These are phyloP conservation scores for Zoanthus sociatus DNA, from an alignment of 92 coral and sea anemone genomes.

Conservation along the genomic window DNA sequence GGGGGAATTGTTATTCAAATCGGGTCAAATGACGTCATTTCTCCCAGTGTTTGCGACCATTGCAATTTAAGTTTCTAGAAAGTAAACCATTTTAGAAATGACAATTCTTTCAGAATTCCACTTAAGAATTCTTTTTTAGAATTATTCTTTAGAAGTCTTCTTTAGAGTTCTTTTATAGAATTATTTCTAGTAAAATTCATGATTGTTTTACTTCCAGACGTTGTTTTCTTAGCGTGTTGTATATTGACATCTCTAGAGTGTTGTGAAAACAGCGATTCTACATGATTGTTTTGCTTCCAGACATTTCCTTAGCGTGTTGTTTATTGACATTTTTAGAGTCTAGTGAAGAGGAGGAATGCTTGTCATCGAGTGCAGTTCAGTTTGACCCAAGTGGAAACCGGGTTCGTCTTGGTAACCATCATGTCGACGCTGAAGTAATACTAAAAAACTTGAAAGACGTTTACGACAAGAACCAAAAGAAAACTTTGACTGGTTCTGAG, in stretches of 20 bases:
- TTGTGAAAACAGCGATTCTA: not conserved
- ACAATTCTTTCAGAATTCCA: no score
- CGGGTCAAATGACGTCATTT: no score
- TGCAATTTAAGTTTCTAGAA: no score
- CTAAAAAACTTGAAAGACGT: constrained; percentile 71
- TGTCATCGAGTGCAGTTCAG: constrained; percentile 21
- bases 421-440: constrained; percentile 58
- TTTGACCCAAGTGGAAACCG: constrained; percentile 42
- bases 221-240: not conserved
- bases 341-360: not conserved
- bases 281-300: no score
- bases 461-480: constrained; percentile 81
- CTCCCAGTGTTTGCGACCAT: no score
- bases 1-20: no score
- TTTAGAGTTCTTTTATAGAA: no score
- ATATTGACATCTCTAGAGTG: not conserved
- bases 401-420: constrained; percentile 22
- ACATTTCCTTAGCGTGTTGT: not conserved
- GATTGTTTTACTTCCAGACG: no score
- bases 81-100: no score
- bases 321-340: not conserved
- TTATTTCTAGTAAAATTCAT: no score
- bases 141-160: no score
- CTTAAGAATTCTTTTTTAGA: no score
- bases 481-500: constrained; percentile 64